These are phyloP conservation scores for Garrulus glandarius DNA, from an alignment of 2,797 vertebrate species.

Conservation along the genomic window DNA sequence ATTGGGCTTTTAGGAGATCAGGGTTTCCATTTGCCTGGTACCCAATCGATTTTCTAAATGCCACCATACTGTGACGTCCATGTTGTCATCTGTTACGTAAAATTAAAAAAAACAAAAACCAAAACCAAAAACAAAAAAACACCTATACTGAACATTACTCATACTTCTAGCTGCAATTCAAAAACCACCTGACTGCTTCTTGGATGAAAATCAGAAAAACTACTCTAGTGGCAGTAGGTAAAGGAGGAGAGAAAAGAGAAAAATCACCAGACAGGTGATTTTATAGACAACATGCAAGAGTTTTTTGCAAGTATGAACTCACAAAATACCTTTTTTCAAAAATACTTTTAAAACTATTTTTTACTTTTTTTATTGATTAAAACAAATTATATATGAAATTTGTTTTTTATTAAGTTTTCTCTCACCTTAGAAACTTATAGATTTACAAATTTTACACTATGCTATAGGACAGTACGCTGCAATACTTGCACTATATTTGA, in stretches of 20 bases:
- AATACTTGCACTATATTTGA: background rate
- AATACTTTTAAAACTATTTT: rapidly evolving
- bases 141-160: background rate
- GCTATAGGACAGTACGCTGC: rapidly evolving
- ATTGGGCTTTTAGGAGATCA: background rate
- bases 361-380: background rate
- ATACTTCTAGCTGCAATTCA: background rate
- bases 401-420: background rate
- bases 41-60: background rate
- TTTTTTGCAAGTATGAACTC: background rate
- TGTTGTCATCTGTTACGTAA: background rate
- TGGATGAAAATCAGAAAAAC: background rate
- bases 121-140: no score
- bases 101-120: background rate
- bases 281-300: background rate
- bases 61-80: background rate
- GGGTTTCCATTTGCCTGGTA: background rate
- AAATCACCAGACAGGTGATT: background rate
- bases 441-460: background rate
- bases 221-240: background rate
- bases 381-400: background rate
- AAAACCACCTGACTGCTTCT: background rate
- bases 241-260: background rate
- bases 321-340: background rate
- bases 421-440: background rate